A percentile compares a stretch with the other conserved stretches of the same genome.
phyloP scores from a whole-genome alignment of 2,113 vertebrate species.

The Lichenostomus cassidix region DNA sequence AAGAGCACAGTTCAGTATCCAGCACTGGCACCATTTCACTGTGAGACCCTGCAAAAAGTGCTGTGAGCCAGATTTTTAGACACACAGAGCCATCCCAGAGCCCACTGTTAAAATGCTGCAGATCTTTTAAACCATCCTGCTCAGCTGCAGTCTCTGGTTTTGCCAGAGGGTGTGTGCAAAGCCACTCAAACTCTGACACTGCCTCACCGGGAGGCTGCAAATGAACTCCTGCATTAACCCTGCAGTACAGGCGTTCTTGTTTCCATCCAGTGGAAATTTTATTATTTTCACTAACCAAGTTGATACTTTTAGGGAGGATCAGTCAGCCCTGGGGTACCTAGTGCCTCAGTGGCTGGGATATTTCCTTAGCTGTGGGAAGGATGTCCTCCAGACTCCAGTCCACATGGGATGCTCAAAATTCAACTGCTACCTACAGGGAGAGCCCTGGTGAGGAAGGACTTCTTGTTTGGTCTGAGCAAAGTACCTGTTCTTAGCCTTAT shows the following conservation, averaged over 20 bases:
- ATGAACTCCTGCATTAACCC: not conserved
- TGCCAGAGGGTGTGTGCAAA: not conserved
- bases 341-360: not conserved
- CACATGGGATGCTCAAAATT: not conserved
- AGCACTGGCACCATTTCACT: not conserved
- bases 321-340: accelerated
- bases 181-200: not conserved
- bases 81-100: not conserved
- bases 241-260: not conserved
- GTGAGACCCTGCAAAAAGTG: not conserved
- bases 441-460: not conserved
- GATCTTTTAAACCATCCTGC: not conserved
- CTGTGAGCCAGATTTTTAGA: not conserved
- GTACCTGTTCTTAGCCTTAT: not conserved
- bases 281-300: not conserved
- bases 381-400: not conserved
- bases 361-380: not conserved
- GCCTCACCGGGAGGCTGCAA: not conserved
- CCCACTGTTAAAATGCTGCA: not conserved
- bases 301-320: not conserved
- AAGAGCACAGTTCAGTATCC: not conserved
- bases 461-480: not conserved
- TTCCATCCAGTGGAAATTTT: not conserved
- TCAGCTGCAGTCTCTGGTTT: not conserved
- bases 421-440: not conserved